These are phyloP conservation scores for Ptilorrhoa leucosticta DNA, from an alignment of 2,113 vertebrate species.

Conservation along the genomic window DNA sequence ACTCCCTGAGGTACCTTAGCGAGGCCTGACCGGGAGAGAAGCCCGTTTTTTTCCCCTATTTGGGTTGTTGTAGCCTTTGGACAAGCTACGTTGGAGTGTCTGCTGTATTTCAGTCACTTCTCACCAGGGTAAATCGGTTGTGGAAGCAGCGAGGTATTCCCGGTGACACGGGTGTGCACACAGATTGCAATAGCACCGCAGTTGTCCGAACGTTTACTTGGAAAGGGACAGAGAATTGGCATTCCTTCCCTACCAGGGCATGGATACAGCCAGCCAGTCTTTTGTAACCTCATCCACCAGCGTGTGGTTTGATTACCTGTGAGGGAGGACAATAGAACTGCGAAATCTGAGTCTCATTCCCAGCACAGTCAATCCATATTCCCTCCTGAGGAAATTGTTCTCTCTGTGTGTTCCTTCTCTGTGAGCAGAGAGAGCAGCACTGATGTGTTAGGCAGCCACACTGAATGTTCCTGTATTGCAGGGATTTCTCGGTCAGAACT, in stretches of 20 bases:
- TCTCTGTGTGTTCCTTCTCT: background rate
- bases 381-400: background rate
- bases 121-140: fast-evolving
- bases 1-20: background rate
- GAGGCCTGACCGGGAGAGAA: background rate
- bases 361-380: fast-evolving
- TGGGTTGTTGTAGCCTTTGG: background rate
- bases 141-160: background rate
- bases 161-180: background rate
- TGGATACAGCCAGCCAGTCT: background rate
- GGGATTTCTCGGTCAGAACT: fast-evolving
- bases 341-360: background rate
- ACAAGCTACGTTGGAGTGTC: background rate
- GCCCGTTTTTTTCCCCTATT: fast-evolving
- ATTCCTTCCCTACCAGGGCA: background rate
- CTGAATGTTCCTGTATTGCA: background rate
- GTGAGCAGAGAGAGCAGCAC: background rate
- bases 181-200: fast-evolving
- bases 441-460: background rate
- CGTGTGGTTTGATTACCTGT: background rate
- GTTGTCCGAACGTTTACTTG: background rate
- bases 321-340: background rate
- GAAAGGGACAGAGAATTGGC: background rate
- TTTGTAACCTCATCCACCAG: background rate
- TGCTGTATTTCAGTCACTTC: background rate